Conservation (phyloP, 2,113 vertebrate species). For the Corvus cornix region DNA sequence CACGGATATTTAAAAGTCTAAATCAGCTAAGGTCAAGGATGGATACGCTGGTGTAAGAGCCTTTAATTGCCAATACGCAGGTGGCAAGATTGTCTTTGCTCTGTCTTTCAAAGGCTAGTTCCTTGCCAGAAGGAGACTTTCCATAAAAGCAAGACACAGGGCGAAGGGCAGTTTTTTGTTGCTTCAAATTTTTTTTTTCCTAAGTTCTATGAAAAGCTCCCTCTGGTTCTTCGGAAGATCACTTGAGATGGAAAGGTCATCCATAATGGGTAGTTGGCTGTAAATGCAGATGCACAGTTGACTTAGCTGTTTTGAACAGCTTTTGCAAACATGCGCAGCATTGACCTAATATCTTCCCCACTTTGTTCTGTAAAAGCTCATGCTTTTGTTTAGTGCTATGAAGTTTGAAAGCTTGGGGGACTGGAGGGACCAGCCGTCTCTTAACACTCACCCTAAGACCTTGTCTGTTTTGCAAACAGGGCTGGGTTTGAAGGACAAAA, state of each 20-base stretch:
- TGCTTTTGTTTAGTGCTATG: neutral
- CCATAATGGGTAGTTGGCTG: neutral
- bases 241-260: slow-evolving; percentile 27
- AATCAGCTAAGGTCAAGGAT: slow-evolving; percentile 49
- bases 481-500: neutral
- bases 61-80: slow-evolving; percentile 29
- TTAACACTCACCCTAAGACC: neutral
- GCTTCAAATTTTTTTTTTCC: neutral
- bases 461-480: neutral
- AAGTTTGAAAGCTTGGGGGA: neutral
- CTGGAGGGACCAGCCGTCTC: neutral
- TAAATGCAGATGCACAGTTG: neutral
- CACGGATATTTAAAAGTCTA: slow-evolving; percentile 45
- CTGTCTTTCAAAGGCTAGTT: neutral
- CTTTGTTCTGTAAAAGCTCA: neutral
- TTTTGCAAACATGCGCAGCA: neutral
- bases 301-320: neutral
- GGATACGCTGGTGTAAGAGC: neutral
- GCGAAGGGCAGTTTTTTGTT: neutral
- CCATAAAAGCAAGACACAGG: neutral
- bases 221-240: neutral
- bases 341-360: neutral
- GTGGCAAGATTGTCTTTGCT: slow-evolving; percentile 41
- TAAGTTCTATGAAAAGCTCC: neutral
- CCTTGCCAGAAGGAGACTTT: neutral